These are phyloP conservation scores for Acanthurus tractus DNA, from an alignment of 2,797 vertebrate species.

Conservation along the genomic window DNA sequence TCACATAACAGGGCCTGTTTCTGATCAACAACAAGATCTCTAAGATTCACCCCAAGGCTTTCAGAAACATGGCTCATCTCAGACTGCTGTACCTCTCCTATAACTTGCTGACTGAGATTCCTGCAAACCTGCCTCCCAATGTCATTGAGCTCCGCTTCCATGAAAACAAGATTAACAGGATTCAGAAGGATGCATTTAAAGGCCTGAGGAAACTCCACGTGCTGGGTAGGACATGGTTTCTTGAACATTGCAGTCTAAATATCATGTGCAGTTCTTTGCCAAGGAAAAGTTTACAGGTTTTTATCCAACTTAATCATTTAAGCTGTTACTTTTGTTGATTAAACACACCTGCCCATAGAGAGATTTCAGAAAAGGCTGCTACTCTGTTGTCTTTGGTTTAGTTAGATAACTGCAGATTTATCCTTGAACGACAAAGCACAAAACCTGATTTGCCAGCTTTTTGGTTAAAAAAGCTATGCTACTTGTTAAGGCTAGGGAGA, in stretches of 20 bases:
- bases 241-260: too few species aligned
- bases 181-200: constrained; percentile 92
- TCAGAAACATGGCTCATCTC: constrained; percentile 90
- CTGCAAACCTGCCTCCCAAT: constrained; percentile 91
- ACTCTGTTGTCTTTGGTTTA: background rate
- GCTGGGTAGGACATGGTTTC: constrained; percentile 85
- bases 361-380: background rate
- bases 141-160: constrained; percentile 95
- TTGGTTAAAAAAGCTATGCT: background rate
- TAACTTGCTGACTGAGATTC: constrained; percentile 93
- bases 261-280: background rate
- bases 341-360: background rate
- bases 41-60: constrained; percentile 96
- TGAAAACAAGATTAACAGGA: constrained; percentile 93
- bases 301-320: background rate
- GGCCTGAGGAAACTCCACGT: constrained; percentile 94
- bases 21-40: constrained; percentile 95
- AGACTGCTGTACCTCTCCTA: constrained; percentile 94
- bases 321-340: background rate
- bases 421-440: background rate
- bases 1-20: constrained; percentile 89
- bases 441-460: background rate
- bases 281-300: background rate
- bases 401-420: background rate
- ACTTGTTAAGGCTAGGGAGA: background rate